A percentile compares a stretch with the other conserved stretches of the same genome.
phyloP scores from a whole-genome alignment of 1,140 invertebrate genomes.

The Heliconius eleuchia region DNA sequence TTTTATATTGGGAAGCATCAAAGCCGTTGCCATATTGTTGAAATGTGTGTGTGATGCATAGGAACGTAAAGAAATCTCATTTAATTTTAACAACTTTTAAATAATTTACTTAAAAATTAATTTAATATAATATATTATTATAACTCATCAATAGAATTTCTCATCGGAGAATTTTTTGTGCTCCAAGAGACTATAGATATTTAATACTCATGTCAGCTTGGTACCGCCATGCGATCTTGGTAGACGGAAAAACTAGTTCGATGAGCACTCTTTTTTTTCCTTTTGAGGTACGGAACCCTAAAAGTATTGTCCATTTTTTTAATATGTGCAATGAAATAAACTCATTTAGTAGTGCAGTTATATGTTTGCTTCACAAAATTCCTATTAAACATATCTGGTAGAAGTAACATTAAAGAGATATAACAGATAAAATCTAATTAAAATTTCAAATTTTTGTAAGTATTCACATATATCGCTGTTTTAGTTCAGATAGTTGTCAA shows the following conservation, averaged over 20 bases:
- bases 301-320: too few relatives aligned
- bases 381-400: background rate
- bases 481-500: constrained; percentile 37
- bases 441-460: background rate
- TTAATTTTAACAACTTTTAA: background rate
- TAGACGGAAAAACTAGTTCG: too few relatives aligned
- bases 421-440: background rate
- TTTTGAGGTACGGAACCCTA: too few relatives aligned
- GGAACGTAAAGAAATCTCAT: background rate
- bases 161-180: too few relatives aligned
- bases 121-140: too few relatives aligned
- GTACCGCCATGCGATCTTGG: too few relatives aligned
- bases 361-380: background rate
- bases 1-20: constrained; percentile 7
- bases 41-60: constrained; percentile 2
- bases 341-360: too few relatives aligned
- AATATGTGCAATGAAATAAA: too few relatives aligned
- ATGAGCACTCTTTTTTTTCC: too few relatives aligned
- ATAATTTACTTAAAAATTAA: background rate
- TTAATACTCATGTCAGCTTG: too few relatives aligned
- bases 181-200: too few relatives aligned
- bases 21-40: background rate
- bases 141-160: too few relatives aligned
- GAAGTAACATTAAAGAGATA: background rate
- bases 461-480: constrained; percentile 16